These are phyloP conservation scores for Resseliella maxima DNA, from an alignment of 2,888 invertebrate species.

Conservation along the genomic window DNA sequence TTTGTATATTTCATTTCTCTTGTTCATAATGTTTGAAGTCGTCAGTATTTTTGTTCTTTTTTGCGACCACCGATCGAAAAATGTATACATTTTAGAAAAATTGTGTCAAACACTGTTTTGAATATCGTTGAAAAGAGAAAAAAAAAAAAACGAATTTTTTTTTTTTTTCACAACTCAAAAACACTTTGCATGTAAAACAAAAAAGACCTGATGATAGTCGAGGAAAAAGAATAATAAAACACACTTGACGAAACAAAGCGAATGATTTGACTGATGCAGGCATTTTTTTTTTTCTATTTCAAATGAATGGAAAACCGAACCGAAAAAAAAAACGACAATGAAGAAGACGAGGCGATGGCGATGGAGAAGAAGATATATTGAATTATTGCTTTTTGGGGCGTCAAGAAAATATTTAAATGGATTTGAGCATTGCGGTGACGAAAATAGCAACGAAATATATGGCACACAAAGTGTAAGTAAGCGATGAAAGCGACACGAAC, in stretches of 20 bases:
- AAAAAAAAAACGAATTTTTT: too few relatives aligned
- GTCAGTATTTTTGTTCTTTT: background rate
- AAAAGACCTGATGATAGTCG: background rate
- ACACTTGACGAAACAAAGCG: background rate
- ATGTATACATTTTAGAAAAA: background rate
- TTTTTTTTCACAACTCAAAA: background rate
- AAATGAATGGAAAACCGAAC: background rate
- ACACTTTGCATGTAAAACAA: background rate
- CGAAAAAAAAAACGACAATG: background rate
- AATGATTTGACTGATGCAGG: background rate
- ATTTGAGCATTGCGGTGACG: background rate
- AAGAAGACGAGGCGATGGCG: too few relatives aligned
- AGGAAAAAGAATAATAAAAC: background rate
- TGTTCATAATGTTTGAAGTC: background rate
- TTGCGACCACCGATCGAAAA: constrained; percentile 24
- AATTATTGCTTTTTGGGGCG: background rate
- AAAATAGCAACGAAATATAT: too few relatives aligned
- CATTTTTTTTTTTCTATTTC: background rate
- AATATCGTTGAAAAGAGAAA: too few relatives aligned
- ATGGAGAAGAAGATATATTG: background rate
- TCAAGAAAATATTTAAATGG: constrained; percentile 23
- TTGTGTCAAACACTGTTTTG: background rate
- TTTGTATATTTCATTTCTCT: background rate
- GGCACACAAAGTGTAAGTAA: background rate
- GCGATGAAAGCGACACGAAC: background rate